phyloP scores from a whole-genome alignment of 2,888 invertebrate genomes.

The Nowickia ferox region DNA sequence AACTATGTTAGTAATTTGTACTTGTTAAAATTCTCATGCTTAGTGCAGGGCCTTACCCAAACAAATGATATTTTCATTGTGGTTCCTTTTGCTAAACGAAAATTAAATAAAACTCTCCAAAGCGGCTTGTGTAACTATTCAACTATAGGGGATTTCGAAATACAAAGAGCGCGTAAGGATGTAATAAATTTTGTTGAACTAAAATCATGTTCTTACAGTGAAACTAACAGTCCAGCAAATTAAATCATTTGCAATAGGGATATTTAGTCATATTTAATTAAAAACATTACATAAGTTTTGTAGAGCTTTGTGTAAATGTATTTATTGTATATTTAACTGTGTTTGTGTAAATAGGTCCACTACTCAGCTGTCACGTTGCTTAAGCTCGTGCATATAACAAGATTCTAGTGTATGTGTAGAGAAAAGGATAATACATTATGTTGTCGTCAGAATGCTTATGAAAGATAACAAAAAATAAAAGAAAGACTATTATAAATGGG shows the following conservation, averaged over 20 bases:
- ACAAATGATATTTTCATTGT: neutral
- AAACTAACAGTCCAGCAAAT: constrained; percentile 25
- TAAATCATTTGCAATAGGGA: constrained; percentile 31
- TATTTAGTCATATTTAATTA: constrained; percentile 13
- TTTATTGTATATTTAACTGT: too few relatives aligned
- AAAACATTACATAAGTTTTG: constrained; percentile 37
- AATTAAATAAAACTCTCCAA: constrained; percentile 62
- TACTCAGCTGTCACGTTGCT: constrained; percentile 50
- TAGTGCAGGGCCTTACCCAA: neutral
- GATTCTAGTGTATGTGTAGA: neutral
- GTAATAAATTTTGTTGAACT: constrained; percentile 61
- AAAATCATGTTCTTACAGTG: constrained; percentile 32
- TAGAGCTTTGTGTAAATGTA: constrained; percentile 14
- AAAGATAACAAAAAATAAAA: constrained; percentile 39
- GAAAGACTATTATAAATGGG: constrained; percentile 36
- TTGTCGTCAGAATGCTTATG: constrained; percentile 66
- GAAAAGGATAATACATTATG: constrained; percentile 62
- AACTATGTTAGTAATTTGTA: constrained; percentile 33
- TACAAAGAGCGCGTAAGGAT: constrained; percentile 17
- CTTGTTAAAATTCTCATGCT: constrained; percentile 2
- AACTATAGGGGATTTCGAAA: neutral
- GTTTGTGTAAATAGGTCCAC: neutral
- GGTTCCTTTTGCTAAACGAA: constrained; percentile 18
- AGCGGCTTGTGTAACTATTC: constrained; percentile 8
- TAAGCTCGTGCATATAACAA: neutral